Conservation (phyloP, 2,113 vertebrate species). For the Ceyx melanurus region DNA sequence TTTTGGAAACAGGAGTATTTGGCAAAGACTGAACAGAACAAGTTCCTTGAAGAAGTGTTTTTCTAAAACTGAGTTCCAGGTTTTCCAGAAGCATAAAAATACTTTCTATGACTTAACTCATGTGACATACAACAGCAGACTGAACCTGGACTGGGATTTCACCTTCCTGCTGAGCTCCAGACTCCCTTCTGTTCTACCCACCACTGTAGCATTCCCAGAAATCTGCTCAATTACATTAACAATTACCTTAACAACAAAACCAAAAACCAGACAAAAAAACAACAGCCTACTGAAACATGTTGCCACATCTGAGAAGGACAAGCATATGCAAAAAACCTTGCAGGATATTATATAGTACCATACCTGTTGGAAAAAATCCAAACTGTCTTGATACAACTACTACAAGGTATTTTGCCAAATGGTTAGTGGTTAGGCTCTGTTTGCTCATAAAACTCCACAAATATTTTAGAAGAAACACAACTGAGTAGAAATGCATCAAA, state of each 20-base stretch:
- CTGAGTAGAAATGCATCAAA: slow-evolving; percentile 4
- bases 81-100: neutral
- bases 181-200: neutral
- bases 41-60: neutral
- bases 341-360: neutral
- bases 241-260: neutral
- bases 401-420: neutral
- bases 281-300: neutral
- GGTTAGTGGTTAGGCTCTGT: neutral
- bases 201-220: accelerated
- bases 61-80: neutral
- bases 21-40: neutral
- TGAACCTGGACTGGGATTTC: neutral
- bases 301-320: slow-evolving; percentile 16
- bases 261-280: too few species aligned
- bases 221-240: neutral
- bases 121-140: neutral
- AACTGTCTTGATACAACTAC: neutral
- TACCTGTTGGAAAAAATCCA: slow-evolving; percentile 17
- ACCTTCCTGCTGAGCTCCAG: neutral
- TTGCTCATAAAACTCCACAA: neutral
- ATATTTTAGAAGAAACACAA: slow-evolving; percentile 5
- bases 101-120: neutral
- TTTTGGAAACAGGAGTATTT: neutral
- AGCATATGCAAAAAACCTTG: neutral